phyloP scores from a whole-genome alignment of 37 sponge, comb jelly and placozoan species.

The Chondrilla cf. caribensis region DNA sequence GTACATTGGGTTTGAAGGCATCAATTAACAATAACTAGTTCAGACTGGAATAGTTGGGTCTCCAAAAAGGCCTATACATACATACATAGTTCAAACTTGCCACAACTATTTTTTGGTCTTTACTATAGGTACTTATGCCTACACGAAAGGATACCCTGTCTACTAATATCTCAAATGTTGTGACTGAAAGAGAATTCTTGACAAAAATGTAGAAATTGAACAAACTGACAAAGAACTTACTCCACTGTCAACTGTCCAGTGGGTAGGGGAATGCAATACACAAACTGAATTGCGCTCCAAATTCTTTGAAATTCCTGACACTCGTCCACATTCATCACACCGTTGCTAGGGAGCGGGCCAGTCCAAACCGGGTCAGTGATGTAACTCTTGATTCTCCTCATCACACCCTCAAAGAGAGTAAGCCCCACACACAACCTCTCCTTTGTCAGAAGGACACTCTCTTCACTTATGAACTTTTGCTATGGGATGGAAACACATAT shows the following conservation, averaged over 20 bases:
- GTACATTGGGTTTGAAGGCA: background rate
- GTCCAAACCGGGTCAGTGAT: conserved; percentile 51
- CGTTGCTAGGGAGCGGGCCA: conserved; percentile 82
- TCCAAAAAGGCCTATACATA: no score
- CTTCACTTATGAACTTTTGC: conserved; percentile 80
- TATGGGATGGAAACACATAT: background rate
- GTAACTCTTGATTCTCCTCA: conserved; percentile 56
- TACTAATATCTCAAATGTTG: no score
- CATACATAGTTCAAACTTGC: no score
- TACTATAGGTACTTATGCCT: no score
- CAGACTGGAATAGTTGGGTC: no score
- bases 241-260: conserved; percentile 74
- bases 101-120: no score
- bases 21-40: no score
- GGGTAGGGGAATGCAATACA: conserved; percentile 76
- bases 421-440: conserved; percentile 95
- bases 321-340: conserved; percentile 95
- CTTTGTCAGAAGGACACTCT: conserved; percentile 87
- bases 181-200: no score
- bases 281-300: conserved; percentile 99
- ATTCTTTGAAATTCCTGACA: conserved; percentile 97
- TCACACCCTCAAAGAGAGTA: conserved; percentile 92
- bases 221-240: no score
- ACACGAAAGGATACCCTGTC: no score
- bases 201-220: no score